Evolutionary conservation across 2,797 vertebrate genomes (phyloP).

Genomic region (Anguilla obscura): DNA sequence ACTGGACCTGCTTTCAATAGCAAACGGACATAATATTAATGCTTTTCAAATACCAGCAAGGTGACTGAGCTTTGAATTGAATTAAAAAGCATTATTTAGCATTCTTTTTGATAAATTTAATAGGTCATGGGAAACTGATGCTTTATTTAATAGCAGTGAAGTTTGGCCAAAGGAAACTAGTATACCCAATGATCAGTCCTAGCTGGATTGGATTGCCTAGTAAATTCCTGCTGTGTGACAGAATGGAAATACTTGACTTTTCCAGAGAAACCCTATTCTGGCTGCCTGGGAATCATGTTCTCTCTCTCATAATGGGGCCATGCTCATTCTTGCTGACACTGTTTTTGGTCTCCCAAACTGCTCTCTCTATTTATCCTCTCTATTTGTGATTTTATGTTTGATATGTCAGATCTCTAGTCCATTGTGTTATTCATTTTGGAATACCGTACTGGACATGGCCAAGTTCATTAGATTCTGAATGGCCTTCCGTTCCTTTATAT

Average conservation of each 20-base stretch:
- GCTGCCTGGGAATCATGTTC: neutral
- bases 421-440: neutral
- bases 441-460: neutral
- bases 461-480: neutral
- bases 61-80: neutral
- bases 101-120: neutral
- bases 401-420: neutral
- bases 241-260: slow-evolving; percentile 11
- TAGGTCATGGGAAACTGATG: neutral
- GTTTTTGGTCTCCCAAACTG: neutral
- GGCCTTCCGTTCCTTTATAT: neutral
- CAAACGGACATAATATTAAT: neutral
- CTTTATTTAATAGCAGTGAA: slow-evolving; percentile 7
- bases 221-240: slow-evolving; percentile 16
- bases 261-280: neutral
- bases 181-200: neutral
- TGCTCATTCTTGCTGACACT: neutral
- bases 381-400: neutral
- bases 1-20: neutral
- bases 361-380: neutral
- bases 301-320: neutral
- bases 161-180: neutral
- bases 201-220: neutral
- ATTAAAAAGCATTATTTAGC: neutral
- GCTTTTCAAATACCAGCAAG: neutral